Conservation (phyloP, 2,113 vertebrate genomes). For the Saguinus imperator region DNA sequence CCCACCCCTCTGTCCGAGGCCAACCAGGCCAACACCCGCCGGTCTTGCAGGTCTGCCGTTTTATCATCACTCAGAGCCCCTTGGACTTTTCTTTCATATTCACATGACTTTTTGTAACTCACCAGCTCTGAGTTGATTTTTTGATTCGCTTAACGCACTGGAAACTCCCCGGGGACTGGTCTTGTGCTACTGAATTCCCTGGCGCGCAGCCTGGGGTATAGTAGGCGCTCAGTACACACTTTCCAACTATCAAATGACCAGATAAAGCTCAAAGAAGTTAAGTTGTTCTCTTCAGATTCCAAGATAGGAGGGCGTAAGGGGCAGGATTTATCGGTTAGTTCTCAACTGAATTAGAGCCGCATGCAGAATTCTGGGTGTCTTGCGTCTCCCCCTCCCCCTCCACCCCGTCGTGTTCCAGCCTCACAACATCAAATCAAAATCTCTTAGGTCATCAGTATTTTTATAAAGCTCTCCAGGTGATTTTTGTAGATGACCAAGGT, state of each 20-base stretch:
- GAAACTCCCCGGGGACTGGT: not conserved
- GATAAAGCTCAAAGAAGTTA: not conserved
- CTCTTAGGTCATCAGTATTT: not conserved
- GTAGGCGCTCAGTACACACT: not conserved
- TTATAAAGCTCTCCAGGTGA: not conserved
- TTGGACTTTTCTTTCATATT: not conserved
- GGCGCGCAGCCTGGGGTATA: not conserved
- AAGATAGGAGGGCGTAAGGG: not conserved
- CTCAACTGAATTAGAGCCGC: not conserved
- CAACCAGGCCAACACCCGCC: not conserved
- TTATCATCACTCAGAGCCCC: not conserved
- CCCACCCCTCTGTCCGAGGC: not conserved
- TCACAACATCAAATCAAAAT: not conserved
- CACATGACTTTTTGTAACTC: not conserved
- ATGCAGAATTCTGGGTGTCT: not conserved
- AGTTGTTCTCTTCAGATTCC: not conserved
- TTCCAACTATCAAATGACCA: not conserved
- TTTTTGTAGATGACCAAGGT: not conserved
- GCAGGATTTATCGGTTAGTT: not conserved
- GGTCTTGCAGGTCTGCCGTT: not conserved
- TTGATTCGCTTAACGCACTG: not conserved
- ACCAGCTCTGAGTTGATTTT: not conserved
- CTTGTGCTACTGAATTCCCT: not conserved
- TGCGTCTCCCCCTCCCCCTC: not conserved
- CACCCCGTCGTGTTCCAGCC: not conserved